phyloP scores from a whole-genome alignment of 2,113 vertebrate genomes.

The Gnathonemus longibarbis region DNA sequence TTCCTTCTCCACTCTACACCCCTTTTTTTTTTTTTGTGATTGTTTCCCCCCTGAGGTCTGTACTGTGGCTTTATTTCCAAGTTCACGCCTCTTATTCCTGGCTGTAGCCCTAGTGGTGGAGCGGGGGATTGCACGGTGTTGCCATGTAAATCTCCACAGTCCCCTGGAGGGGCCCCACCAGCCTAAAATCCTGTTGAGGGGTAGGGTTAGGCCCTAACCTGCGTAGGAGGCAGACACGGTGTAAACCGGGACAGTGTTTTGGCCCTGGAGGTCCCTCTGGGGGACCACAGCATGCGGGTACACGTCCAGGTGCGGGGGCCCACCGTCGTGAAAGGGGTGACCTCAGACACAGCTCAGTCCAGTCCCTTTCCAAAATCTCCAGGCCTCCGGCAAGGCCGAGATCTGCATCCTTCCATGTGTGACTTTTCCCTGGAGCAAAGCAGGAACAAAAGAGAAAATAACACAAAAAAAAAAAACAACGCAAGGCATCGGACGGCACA shows the following conservation, averaged over 20 bases:
- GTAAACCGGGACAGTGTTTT: not conserved
- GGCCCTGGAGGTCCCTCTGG: not conserved
- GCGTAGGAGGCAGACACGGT: not conserved
- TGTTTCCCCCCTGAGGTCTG: not conserved
- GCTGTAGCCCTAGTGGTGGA: not conserved
- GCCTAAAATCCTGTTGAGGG: not conserved
- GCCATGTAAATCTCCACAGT: not conserved
- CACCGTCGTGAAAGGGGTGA: not conserved
- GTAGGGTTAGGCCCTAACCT: not conserved
- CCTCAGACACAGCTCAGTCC: not conserved
- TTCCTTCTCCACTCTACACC: not conserved
- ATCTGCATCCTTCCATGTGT: not conserved
- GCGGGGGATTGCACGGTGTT: not conserved
- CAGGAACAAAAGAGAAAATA: not conserved
- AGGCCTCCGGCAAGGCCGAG: not conserved
- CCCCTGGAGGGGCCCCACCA: not conserved
- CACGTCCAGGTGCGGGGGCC: not conserved
- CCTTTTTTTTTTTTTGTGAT: not conserved
- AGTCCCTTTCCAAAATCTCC: not conserved
- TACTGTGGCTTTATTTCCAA: not conserved
- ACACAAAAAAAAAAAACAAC: not conserved
- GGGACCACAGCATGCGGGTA: not conserved
- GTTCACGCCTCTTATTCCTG: not conserved
- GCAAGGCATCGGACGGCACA: not conserved
- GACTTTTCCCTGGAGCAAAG: not conserved